phyloP scores from a whole-genome alignment of 2,113 vertebrate species.

The Thomomys bottae region DNA sequence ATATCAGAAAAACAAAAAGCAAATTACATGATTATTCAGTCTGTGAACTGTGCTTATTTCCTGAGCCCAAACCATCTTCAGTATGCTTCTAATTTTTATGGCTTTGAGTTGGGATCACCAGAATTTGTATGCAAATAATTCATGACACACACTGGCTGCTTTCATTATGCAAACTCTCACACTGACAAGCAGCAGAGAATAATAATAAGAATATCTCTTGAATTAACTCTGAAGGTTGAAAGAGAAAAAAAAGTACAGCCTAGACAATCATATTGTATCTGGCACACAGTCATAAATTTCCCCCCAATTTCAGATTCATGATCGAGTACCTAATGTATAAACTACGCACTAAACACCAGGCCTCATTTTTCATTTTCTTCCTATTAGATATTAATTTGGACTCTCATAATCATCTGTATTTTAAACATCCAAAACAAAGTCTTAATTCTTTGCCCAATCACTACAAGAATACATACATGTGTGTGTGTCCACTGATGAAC shows the following conservation, averaged over 20 bases:
- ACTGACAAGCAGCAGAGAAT: background rate
- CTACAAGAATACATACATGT: background rate
- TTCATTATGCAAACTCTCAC: conserved; percentile 62
- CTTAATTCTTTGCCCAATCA: conserved; percentile 28
- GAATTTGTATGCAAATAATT: conserved; percentile 40
- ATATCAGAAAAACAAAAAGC: conserved; percentile 53
- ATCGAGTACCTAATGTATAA: background rate
- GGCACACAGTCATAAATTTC: background rate
- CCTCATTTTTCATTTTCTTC: conserved; percentile 42
- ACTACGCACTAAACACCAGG: conserved; percentile 33
- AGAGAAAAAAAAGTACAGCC: background rate
- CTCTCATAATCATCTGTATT: conserved; percentile 1
- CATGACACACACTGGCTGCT: background rate
- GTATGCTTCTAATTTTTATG: conserved; percentile 26
- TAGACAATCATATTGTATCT: background rate
- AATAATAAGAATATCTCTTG: conserved; percentile 38
- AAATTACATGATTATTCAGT: conserved; percentile 51
- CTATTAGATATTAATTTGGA: background rate
- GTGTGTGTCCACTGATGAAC: background rate
- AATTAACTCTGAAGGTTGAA: conserved; percentile 33
- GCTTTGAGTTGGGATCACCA: background rate
- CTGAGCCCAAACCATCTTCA: background rate
- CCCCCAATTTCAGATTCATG: conserved; percentile 5
- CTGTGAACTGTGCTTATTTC: conserved; percentile 26
- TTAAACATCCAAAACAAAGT: conserved; percentile 32